Conservation (phyloP, 2,797 vertebrate genomes). For the Denticeps clupeoides region DNA sequence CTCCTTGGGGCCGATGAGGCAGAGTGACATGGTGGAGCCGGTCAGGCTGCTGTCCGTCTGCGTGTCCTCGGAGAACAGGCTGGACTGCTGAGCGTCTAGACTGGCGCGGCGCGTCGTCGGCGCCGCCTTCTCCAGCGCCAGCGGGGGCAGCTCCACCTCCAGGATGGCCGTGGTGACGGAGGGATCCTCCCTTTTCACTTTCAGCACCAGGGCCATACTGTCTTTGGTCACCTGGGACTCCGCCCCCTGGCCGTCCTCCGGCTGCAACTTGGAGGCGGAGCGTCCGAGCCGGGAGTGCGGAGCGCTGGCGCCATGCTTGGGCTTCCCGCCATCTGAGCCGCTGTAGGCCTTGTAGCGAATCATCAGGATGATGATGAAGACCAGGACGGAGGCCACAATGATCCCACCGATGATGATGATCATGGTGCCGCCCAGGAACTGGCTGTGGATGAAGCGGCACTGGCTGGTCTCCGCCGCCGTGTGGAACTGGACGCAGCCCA, state of each 20-base stretch:
- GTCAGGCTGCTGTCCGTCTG: constrained; percentile 65
- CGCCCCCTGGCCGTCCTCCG: constrained; percentile 34
- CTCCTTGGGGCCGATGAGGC: constrained; percentile 71
- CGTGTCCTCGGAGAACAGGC: constrained; percentile 62
- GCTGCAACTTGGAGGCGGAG: constrained; percentile 53
- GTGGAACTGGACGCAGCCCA: constrained; percentile 84
- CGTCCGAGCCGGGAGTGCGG: constrained; percentile 68
- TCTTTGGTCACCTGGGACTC: constrained; percentile 45
- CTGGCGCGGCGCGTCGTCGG: constrained; percentile 43
- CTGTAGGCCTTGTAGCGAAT: constrained; percentile 87
- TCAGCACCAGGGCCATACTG: constrained; percentile 61
- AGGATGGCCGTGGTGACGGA: constrained; percentile 33
- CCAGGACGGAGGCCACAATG: constrained; percentile 75
- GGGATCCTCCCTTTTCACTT: constrained; percentile 52
- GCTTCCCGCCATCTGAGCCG: constrained; percentile 56
- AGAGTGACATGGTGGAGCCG: constrained; percentile 80
- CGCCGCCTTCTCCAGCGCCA: constrained; percentile 41
- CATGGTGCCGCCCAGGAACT: constrained; percentile 77
- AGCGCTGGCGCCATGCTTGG: constrained; percentile 56
- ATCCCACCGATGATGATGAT: constrained; percentile 77
- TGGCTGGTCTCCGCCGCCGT: constrained; percentile 67
- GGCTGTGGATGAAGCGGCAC: constrained; percentile 76
- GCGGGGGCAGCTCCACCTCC: constrained; percentile 44
- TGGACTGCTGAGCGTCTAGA: constrained; percentile 50
- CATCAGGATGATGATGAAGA: constrained; percentile 93